Percentiles rank a stretch among this genome's conserved stretches.
Evolutionary conservation across 1,140 invertebrate species (phyloP).

Genomic region (Drosophila triauraria): DNA sequence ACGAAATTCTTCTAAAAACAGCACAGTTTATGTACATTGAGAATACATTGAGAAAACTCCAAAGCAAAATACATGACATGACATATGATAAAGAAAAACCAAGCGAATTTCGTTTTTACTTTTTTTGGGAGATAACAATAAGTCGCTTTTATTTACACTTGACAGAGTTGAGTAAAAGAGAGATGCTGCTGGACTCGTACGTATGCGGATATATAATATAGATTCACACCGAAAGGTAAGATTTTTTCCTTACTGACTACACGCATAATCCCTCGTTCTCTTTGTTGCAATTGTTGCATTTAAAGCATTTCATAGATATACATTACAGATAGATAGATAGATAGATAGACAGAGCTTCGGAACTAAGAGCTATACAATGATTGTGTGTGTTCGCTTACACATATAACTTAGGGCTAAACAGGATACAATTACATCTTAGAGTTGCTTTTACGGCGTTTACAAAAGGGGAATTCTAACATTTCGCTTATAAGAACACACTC

Average conservation of each 20-base stretch:
- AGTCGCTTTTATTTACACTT: constrained; percentile 73
- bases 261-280: constrained; percentile 15
- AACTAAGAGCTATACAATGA: constrained; percentile 65
- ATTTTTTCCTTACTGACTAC: constrained; percentile 15
- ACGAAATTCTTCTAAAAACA: constrained; percentile 58
- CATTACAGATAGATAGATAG: constrained; percentile 24
- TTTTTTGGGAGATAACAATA: constrained; percentile 59
- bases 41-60: constrained; percentile 29
- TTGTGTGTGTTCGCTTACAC: constrained; percentile 62
- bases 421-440: constrained; percentile 46
- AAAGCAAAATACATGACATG: constrained; percentile 69
- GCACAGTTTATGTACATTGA: constrained; percentile 72
- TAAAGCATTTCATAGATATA: constrained; percentile 72
- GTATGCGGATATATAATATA: constrained; percentile 39
- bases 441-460: constrained; percentile 34
- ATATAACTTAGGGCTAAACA: constrained; percentile 72
- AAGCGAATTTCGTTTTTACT: constrained; percentile 27
- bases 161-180: constrained; percentile 40
- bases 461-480: constrained; percentile 62
- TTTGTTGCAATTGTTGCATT: constrained; percentile 73
- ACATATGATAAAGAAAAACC: constrained; percentile 59
- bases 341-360: constrained; percentile 34
- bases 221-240: constrained; percentile 37
- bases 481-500: constrained; percentile 62
- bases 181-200: constrained; percentile 34